phyloP scores from a whole-genome alignment of 2,113 vertebrate genomes.

The Setophaga coronata region DNA sequence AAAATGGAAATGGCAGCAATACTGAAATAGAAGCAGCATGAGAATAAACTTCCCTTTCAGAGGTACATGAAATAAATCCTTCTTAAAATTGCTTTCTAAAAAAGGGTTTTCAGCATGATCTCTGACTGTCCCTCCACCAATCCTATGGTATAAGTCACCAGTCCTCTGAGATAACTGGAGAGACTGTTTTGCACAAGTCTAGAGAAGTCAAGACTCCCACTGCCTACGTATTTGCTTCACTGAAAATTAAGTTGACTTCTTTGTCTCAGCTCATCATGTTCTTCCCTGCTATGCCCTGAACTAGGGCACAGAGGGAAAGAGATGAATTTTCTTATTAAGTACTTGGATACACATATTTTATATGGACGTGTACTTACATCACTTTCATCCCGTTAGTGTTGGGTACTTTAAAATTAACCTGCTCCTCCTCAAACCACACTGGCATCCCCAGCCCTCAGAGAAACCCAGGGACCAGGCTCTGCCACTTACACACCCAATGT shows the following conservation, averaged over 20 bases:
- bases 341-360: neutral
- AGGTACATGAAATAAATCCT: constrained; percentile 30
- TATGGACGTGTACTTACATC: neutral
- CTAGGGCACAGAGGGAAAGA: neutral
- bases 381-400: neutral
- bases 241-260: constrained; percentile 39
- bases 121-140: neutral
- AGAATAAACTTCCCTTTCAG: constrained; percentile 43
- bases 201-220: neutral
- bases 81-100: constrained; percentile 8
- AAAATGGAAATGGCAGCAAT: constrained; percentile 59
- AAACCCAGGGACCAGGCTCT: neutral
- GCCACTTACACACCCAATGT: neutral
- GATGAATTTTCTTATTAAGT: neutral
- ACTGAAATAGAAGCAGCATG: constrained; percentile 54
- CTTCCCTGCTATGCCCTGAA: neutral
- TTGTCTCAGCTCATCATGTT: constrained; percentile 7
- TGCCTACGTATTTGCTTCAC: neutral
- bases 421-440: neutral
- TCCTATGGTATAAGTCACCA: neutral
- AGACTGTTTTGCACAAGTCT: neutral
- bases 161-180: neutral
- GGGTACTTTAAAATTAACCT: neutral
- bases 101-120: neutral
- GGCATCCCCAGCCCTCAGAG: neutral